Percentiles rank a stretch among this genome's conserved stretches.
These are phyloP conservation scores for Caenorhabditis panamensis DNA, from an alignment of 2,888 invertebrate species.

Conservation along the genomic window DNA sequence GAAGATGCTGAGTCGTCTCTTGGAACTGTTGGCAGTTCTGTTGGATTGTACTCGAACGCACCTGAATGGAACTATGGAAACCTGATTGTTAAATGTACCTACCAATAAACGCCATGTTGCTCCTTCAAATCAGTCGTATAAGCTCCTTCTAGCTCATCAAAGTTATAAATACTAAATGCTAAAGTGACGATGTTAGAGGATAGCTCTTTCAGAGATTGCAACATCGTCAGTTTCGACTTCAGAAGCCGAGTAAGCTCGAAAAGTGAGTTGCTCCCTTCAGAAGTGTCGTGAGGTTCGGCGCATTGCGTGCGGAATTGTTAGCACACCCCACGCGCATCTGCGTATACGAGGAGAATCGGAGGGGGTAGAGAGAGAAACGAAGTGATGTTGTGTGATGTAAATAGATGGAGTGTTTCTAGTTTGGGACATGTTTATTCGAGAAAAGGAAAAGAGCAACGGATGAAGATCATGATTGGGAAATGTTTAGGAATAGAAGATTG, in stretches of 20 bases:
- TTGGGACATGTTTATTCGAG: background rate
- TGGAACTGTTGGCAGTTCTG: slow-evolving; percentile 26
- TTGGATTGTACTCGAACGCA: slow-evolving; percentile 33
- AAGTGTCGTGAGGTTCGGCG: slow-evolving; percentile 18
- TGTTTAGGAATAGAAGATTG: background rate
- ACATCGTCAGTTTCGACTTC: slow-evolving; percentile 11
- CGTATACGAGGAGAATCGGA: background rate
- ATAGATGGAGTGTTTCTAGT: too few species aligned
- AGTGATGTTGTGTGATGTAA: background rate
- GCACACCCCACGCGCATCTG: slow-evolving; percentile 4
- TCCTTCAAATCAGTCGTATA: slow-evolving; percentile 34
- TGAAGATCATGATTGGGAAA: slow-evolving; percentile 5
- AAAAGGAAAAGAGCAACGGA: background rate
- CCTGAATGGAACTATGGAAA: slow-evolving; percentile 13
- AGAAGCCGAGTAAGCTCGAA: background rate
- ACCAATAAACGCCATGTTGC: slow-evolving; percentile 32
- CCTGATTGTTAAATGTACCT: too few species aligned
- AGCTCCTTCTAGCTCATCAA: slow-evolving; percentile 42
- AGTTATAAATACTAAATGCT: slow-evolving; percentile 32
- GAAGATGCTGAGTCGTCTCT: slow-evolving; percentile 27
- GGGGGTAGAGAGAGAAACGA: background rate
- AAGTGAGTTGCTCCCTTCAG: background rate
- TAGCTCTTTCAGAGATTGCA: slow-evolving; percentile 39
- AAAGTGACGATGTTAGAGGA: slow-evolving; percentile 37
- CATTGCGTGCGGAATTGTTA: background rate